Conservation (phyloP, 2,888 invertebrate species). For the Nemurella pictetii region DNA sequence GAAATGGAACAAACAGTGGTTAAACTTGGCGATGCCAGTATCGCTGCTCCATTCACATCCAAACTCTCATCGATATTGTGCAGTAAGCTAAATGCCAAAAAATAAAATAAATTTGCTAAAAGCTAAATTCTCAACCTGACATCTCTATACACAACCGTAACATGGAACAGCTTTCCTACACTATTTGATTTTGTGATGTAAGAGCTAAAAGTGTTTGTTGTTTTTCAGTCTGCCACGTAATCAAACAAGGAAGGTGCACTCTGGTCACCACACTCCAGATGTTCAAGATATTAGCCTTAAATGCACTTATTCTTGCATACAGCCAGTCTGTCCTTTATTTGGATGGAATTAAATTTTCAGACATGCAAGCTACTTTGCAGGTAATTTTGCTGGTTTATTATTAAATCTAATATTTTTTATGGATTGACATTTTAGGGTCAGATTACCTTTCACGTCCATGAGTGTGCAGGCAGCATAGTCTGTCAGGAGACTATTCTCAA, state of each 20-base stretch:
- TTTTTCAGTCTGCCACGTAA: constrained; percentile 92
- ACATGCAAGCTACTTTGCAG: constrained; percentile 96
- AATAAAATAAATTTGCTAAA: constrained; percentile 22
- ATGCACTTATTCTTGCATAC: constrained; percentile 96
- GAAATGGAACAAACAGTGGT: constrained; percentile 87
- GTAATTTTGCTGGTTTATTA: constrained; percentile 61
- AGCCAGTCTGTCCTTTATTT: constrained; percentile 97
- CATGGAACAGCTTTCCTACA: no score
- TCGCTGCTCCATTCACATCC: constrained; percentile 98
- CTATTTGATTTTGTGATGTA: no score
- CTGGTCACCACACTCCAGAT: constrained; percentile 98
- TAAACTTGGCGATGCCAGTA: constrained; percentile 96
- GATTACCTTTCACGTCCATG: no score
- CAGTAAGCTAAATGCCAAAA: constrained; percentile 78
- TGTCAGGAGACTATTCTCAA: no score
- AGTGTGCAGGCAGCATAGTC: no score
- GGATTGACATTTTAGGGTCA: no score
- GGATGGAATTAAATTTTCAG: constrained; percentile 97
- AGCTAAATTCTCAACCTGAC: not conserved
- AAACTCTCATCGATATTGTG: constrained; percentile 94
- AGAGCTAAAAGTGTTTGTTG: not conserved
- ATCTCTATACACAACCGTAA: no score
- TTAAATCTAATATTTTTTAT: not conserved
- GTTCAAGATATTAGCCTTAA: constrained; percentile 99
- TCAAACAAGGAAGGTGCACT: constrained; percentile 99